These are phyloP conservation scores for Agonopterix alstromeriana DNA, from an alignment of 2,888 invertebrate genomes.

Conservation along the genomic window DNA sequence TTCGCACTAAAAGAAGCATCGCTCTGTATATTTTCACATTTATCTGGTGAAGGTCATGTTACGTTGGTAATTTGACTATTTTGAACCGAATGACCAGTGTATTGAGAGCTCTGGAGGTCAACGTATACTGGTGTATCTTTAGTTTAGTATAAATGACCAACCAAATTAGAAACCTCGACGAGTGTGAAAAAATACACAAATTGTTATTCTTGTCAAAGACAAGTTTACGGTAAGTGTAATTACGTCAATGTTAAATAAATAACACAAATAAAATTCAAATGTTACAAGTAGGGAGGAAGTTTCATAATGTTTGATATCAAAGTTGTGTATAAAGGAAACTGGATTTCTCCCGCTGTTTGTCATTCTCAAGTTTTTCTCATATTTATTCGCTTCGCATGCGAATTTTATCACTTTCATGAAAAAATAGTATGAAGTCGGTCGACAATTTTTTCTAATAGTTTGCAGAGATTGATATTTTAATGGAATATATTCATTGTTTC, in stretches of 20 bases:
- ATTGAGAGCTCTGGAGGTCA: too few species aligned
- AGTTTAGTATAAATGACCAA: too few species aligned
- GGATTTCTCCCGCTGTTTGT: slow-evolving; percentile 16
- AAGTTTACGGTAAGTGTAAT: slow-evolving; percentile 28
- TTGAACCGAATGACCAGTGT: too few species aligned
- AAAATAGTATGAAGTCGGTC: slow-evolving; percentile 1
- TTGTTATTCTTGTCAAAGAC: slow-evolving; percentile 34
- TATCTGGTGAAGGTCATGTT: too few species aligned
- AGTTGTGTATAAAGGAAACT: not conserved
- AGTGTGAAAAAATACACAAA: not conserved
- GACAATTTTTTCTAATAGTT: too few species aligned
- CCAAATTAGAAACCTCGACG: too few species aligned
- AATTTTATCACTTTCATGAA: slow-evolving; percentile 16
- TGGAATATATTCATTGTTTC: too few species aligned
- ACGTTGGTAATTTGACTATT: too few species aligned
- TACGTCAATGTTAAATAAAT: slow-evolving; percentile 21
- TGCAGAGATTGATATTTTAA: too few species aligned
- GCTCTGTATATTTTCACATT: slow-evolving; percentile 5
- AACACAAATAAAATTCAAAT: slow-evolving; percentile 6
- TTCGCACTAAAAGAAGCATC: slow-evolving; percentile 38
- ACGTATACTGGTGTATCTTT: too few species aligned
- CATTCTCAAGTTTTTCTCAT: slow-evolving; percentile 26
- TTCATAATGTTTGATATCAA: not conserved
- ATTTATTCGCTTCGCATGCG: slow-evolving; percentile 38
- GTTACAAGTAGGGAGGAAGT: slow-evolving; percentile 6